Evolutionary conservation across 1,140 invertebrate genomes (phyloP).

Genomic region (Lucilia sericata): DNA sequence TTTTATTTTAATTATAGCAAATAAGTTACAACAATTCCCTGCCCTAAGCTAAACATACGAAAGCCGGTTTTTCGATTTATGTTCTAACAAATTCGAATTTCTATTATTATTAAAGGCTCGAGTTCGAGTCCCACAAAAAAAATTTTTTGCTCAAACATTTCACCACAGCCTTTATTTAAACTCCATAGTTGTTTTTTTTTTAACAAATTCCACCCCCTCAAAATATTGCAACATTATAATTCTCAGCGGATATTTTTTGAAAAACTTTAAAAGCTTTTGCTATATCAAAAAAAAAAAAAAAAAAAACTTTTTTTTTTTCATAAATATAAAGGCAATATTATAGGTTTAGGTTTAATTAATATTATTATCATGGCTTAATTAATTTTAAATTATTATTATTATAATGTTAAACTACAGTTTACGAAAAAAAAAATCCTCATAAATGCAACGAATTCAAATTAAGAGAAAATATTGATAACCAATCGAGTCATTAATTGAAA

Average conservation of each 20-base stretch:
- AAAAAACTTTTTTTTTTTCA: not conserved
- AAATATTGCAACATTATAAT: not conserved
- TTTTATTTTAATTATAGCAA: not conserved
- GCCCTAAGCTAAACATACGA: not conserved
- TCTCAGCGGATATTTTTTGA: constrained; percentile 43
- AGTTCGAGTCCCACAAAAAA: too few relatives aligned
- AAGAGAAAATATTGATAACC: not conserved
- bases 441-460: constrained; percentile 23
- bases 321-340: constrained; percentile 44
- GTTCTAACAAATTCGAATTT: constrained; percentile 29
- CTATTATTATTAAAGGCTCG: too few relatives aligned
- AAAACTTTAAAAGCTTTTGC: constrained; percentile 35
- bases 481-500: constrained; percentile 28
- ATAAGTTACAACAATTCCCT: not conserved
- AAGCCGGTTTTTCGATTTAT: constrained; percentile 40
- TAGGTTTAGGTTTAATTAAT: not conserved
- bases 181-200: not conserved
- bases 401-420: too few relatives aligned
- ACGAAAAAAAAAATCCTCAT: too few relatives aligned
- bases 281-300: not conserved
- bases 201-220: not conserved
- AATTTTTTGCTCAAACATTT: too few relatives aligned
- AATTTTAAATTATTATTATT: not conserved
- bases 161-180: too few relatives aligned
- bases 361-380: not conserved